Conservation (phyloP, 2,113 vertebrate species). For the Lophura nycthemera region DNA sequence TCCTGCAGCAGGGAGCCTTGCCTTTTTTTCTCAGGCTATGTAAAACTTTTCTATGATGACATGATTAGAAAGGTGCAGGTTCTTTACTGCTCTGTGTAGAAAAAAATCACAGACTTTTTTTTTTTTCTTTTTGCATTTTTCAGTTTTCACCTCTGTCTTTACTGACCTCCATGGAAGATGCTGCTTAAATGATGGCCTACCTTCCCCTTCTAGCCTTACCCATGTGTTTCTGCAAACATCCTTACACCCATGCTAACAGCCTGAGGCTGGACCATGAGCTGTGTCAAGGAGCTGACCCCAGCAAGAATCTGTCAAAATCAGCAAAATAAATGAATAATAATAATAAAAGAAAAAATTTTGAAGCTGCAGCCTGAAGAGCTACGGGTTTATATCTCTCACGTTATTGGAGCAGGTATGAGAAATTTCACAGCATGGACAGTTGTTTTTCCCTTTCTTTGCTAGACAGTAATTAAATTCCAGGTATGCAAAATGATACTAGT, state of each 20-base stretch:
- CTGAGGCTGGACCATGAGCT: not conserved
- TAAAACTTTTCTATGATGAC: not conserved
- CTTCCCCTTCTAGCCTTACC: not conserved
- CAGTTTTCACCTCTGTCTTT: not conserved
- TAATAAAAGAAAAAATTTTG: not conserved
- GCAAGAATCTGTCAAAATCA: not conserved
- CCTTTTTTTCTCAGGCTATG: not conserved
- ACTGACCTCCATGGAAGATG: not conserved
- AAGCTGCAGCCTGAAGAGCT: constrained; percentile 15
- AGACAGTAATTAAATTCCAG: constrained; percentile 30
- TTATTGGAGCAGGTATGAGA: constrained; percentile 22
- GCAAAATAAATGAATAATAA: not conserved
- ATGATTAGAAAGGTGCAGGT: not conserved
- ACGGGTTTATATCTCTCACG: not conserved
- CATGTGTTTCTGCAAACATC: not conserved
- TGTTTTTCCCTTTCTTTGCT: constrained; percentile 19
- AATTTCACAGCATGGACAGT: constrained; percentile 17
- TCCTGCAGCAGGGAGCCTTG: constrained; percentile 30
- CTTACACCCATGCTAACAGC: not conserved
- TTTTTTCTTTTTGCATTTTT: not conserved
- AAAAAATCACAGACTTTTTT: not conserved
- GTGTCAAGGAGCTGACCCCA: constrained; percentile 2
- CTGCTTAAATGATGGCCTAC: not conserved
- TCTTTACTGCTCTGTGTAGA: not conserved
- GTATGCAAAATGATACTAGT: constrained; percentile 13